These are phyloP conservation scores for Drosophila mettleri DNA, from an alignment of 2,888 invertebrate genomes.

Conservation along the genomic window DNA sequence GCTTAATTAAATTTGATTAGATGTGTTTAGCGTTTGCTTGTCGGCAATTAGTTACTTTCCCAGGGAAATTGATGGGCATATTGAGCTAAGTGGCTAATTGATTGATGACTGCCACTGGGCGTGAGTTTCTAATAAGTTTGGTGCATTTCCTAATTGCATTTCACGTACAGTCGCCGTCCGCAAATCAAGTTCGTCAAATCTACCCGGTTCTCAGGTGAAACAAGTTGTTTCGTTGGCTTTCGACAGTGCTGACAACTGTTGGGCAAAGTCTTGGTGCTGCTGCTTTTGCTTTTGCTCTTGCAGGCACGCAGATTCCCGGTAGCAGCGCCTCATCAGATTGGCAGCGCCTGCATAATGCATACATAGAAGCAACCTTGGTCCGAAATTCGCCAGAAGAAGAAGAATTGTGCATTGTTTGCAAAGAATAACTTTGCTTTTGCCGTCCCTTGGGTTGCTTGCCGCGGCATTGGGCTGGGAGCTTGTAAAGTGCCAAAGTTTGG, in stretches of 20 bases:
- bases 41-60: slow-evolving; percentile 76
- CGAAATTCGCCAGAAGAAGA: slow-evolving; percentile 72
- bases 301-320: slow-evolving; percentile 52
- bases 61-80: slow-evolving; percentile 66
- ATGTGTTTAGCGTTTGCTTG: slow-evolving; percentile 62
- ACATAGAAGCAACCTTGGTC: slow-evolving; percentile 75
- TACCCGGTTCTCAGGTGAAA: slow-evolving; percentile 20
- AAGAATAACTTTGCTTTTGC: slow-evolving; percentile 71
- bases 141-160: slow-evolving; percentile 56
- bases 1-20: slow-evolving; percentile 80
- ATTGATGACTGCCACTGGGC: slow-evolving; percentile 60
- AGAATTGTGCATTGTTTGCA: slow-evolving; percentile 76
- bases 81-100: slow-evolving; percentile 76
- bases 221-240: slow-evolving; percentile 34
- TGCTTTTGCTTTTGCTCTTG: slow-evolving; percentile 12
- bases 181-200: slow-evolving; percentile 43
- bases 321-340: slow-evolving; percentile 45
- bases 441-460: slow-evolving; percentile 43
- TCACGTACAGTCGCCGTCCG: slow-evolving; percentile 10
- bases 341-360: slow-evolving; percentile 63
- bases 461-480: slow-evolving; percentile 4
- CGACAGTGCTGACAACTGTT: slow-evolving; percentile 22
- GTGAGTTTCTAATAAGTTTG: slow-evolving; percentile 1
- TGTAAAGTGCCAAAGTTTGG: slow-evolving; percentile 74
- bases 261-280: slow-evolving; percentile 11